Conservation (phyloP, 1,140 invertebrate species). For the Neodiprion lecontei region DNA sequence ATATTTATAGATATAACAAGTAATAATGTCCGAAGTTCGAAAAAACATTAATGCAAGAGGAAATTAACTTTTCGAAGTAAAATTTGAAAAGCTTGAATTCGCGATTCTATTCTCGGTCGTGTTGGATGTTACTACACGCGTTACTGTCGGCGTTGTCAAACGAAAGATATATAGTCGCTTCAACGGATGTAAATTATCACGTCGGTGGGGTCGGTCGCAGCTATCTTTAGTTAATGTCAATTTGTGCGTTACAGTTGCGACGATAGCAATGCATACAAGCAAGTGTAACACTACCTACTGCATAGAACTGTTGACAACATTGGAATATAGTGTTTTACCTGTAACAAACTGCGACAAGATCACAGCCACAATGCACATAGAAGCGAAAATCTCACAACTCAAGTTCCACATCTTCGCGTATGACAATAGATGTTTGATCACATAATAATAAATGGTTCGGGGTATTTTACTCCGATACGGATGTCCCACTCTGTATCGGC, state of each 20-base stretch:
- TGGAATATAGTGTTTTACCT: neutral
- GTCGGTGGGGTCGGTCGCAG: neutral
- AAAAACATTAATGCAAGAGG: too few species aligned
- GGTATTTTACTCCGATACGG: neutral
- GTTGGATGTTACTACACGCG: neutral
- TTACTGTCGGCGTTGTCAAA: neutral
- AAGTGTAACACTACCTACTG: too few species aligned
- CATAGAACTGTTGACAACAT: neutral
- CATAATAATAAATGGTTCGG: neutral
- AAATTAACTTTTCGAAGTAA: too few species aligned
- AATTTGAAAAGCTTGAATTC: too few species aligned
- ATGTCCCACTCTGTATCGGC: neutral
- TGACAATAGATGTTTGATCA: neutral
- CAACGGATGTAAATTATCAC: constrained; percentile 2
- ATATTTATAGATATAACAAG: too few species aligned
- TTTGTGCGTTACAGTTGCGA: neutral
- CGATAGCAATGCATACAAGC: neutral
- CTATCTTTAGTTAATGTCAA: neutral
- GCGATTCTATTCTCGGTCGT: too few species aligned
- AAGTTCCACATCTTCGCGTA: neutral
- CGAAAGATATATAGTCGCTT: neutral
- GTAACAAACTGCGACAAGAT: neutral
- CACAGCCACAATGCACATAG: neutral
- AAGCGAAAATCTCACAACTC: neutral
- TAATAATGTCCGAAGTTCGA: too few species aligned